Base-by-base conservation (phyloP, 1,140 invertebrate genomes). In the Drosophila serrata region DNA sequence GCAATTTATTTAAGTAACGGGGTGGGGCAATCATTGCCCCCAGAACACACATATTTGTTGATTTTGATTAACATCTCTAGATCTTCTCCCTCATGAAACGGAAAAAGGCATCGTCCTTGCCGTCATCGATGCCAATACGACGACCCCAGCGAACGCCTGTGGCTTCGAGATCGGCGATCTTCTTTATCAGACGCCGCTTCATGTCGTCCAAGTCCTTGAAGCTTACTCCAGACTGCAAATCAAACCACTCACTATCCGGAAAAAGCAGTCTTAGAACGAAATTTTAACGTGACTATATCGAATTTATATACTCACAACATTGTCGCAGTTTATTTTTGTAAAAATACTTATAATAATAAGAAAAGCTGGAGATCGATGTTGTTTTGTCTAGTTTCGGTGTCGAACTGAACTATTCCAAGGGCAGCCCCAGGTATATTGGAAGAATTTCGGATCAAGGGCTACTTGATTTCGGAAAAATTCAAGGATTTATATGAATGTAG, bases 221-320 rank as follows among this genome's bases (percentile, higher is more conserved):
- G 31, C 29, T 56, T 12, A 48, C 9, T 31, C 51, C 19, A 9
- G 65, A 39, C n/a, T 24, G 58, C 24, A 43, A 40, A 6, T 59
- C n/a, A 8, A 74, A 53, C 31, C 55, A 74, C 3, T 72, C 53
- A 39, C 67, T 72, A 33, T 1, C 4, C 19, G 31, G 39, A n/a
- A 22, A 22, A 29, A 0, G 9, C 4, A 33, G 7, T 29, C 1
- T 29, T 7, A 29, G 29, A 29, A 29, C 29, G 7, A 6, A 1
- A 9, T 33, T 17, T 6, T 33, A 24, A 0, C 6, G 24, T 24
- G n/a, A 8, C 0, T 0, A 5, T 2, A 13, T 43, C 2, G 5
- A n/a, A 60, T 17, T 40, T 31, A 0, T 33, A 42, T 37, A 69
- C 65, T 69, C 17, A 67, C 65, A 69, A 69, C 62, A 69, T 69